phyloP scores from a whole-genome alignment of 1,140 invertebrate species.

The Globodera rostochiensis region DNA sequence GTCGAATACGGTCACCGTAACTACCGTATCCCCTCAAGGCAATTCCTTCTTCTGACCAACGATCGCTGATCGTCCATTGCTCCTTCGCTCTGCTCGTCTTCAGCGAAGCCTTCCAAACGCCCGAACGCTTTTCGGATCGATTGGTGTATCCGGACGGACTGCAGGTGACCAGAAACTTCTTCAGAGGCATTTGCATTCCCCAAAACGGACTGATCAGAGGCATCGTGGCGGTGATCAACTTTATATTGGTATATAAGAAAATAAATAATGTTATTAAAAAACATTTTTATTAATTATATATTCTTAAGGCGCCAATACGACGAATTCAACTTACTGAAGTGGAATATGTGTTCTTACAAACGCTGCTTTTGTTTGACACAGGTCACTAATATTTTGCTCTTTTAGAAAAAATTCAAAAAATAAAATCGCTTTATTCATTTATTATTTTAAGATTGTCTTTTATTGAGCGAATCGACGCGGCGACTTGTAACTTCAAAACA shows the following conservation, averaged over 20 bases:
- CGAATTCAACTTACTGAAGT: conserved; percentile 51
- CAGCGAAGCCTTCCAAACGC: conserved; percentile 59
- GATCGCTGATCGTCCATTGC: conserved; percentile 52
- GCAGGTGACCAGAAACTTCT: conserved; percentile 52
- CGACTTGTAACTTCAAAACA: conserved; percentile 45
- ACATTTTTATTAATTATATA: background rate
- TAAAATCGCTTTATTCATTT: too few relatives aligned
- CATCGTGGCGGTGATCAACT: conserved; percentile 60
- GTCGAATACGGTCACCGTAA: background rate
- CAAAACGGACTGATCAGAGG: conserved; percentile 55
- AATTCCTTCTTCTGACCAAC: conserved; percentile 31
- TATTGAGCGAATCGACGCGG: conserved; percentile 35
- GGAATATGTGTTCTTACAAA: conserved; percentile 59
- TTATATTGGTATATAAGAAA: conserved; percentile 44
- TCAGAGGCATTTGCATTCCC: conserved; percentile 50
- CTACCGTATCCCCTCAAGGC: conserved; percentile 3
- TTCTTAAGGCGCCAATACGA: conserved; percentile 38
- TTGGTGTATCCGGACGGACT: conserved; percentile 51
- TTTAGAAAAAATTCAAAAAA: background rate
- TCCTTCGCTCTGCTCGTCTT: conserved; percentile 55
- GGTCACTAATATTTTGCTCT: conserved; percentile 34
- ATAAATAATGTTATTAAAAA: background rate
- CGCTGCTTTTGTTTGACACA: conserved; percentile 58
- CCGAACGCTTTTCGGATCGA: conserved; percentile 53
- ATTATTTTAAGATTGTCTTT: conserved; percentile 52